These are phyloP conservation scores for Scalopus aquaticus DNA, from an alignment of 2,113 vertebrate genomes.

Conservation along the genomic window DNA sequence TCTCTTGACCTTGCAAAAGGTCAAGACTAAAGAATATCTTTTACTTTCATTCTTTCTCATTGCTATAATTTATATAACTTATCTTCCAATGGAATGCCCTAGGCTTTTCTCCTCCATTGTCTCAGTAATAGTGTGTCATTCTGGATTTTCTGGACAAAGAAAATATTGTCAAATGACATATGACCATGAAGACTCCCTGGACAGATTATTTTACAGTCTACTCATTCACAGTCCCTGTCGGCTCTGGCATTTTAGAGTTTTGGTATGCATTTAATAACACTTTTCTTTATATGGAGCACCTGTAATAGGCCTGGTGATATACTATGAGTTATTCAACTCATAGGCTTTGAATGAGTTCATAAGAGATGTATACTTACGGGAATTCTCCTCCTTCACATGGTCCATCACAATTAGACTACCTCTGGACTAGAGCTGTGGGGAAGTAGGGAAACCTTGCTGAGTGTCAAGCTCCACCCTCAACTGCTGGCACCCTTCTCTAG, in stretches of 20 bases:
- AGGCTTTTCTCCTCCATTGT: neutral
- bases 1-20: neutral
- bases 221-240: neutral
- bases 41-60: neutral
- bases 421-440: neutral
- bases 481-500: neutral
- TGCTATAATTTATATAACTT: neutral
- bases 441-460: neutral
- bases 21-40: neutral
- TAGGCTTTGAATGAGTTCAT: neutral
- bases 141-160: neutral
- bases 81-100: constrained; percentile 26
- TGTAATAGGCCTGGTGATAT: neutral
- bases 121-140: neutral
- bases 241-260: neutral
- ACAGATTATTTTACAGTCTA: neutral
- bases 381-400: neutral
- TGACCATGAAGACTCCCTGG: neutral
- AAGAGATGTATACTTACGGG: neutral
- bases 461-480: too few relatives aligned
- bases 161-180: constrained; percentile 32
- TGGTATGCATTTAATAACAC: neutral
- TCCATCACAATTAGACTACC: neutral
- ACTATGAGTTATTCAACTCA: neutral
- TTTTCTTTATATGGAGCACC: neutral